Evolutionary conservation across 2,113 vertebrate genomes (phyloP).

Genomic region (Panthera uncia): DNA sequence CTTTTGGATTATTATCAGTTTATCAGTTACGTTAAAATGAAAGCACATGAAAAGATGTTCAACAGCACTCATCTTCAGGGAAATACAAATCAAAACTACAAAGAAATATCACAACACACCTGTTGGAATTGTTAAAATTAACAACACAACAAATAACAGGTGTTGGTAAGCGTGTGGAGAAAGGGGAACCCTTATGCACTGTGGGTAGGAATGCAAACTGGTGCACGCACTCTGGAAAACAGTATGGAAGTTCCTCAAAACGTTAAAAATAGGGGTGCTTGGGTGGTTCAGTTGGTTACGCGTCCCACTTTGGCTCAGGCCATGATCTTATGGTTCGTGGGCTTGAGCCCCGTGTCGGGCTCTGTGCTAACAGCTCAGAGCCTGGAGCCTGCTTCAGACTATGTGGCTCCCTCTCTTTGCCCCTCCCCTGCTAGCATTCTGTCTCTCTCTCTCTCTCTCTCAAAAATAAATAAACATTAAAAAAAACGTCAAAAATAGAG

Average conservation of each 20-base stretch:
- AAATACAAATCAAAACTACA: not conserved
- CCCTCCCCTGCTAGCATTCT: too few species aligned
- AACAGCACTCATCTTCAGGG: not conserved
- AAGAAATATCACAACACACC: not conserved
- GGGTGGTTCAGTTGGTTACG: too few species aligned
- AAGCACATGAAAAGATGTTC: not conserved
- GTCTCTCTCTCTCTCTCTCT: too few species aligned
- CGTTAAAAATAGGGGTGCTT: not conserved
- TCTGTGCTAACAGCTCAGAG: too few species aligned
- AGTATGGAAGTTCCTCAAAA: not conserved
- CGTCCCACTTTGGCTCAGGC: too few species aligned
- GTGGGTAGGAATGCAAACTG: not conserved
- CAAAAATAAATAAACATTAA: too few species aligned
- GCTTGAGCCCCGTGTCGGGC: rapidly evolving
- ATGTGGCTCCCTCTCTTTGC: too few species aligned
- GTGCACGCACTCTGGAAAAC: not conserved
- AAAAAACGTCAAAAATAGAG: not conserved
- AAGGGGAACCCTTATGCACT: not conserved
- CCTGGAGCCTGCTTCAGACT: too few species aligned
- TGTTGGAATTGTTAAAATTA: not conserved
- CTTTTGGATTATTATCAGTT: not conserved
- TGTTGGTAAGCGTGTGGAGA: not conserved
- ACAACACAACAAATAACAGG: not conserved
- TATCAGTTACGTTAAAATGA: not conserved
- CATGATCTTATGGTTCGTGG: too few species aligned